Conservation (phyloP, 2,113 vertebrate genomes). For the Tychaedon coryphoeus region DNA sequence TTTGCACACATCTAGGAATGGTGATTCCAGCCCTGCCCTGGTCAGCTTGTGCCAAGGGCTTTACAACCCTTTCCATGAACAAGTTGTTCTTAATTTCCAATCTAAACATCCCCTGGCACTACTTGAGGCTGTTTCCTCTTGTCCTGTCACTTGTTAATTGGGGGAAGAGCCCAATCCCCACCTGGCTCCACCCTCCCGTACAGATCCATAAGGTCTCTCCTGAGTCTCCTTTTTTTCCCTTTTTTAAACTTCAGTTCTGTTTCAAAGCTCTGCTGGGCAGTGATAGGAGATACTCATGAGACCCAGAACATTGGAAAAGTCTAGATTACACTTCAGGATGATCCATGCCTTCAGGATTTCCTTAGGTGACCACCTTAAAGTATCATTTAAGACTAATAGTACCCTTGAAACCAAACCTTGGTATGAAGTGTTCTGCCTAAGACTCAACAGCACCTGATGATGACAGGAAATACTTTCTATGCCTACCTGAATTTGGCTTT, state of each 20-base stretch:
- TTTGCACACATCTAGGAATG: not conserved
- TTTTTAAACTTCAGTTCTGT: not conserved
- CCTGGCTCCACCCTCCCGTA: not conserved
- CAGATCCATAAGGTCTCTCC: not conserved
- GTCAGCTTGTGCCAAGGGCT: not conserved
- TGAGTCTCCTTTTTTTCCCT: not conserved
- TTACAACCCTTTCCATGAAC: not conserved
- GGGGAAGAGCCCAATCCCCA: not conserved
- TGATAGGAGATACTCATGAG: not conserved
- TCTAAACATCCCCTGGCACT: not conserved
- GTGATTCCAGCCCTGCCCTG: not conserved
- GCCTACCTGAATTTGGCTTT: constrained; percentile 83
- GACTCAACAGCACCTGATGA: not conserved
- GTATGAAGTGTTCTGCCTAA: not conserved
- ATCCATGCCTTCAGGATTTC: not conserved
- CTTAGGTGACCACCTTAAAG: not conserved
- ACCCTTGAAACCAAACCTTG: not conserved
- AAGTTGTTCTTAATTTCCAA: not conserved
- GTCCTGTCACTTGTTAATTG: not conserved
- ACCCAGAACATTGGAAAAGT: not conserved
- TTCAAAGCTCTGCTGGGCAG: not conserved
- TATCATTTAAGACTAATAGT: not conserved
- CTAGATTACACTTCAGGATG: not conserved
- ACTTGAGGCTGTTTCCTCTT: not conserved
- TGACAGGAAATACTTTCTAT: not conserved